Evolutionary conservation across 2,797 vertebrate genomes (phyloP).

Genomic region (Xerus rutilus): DNA sequence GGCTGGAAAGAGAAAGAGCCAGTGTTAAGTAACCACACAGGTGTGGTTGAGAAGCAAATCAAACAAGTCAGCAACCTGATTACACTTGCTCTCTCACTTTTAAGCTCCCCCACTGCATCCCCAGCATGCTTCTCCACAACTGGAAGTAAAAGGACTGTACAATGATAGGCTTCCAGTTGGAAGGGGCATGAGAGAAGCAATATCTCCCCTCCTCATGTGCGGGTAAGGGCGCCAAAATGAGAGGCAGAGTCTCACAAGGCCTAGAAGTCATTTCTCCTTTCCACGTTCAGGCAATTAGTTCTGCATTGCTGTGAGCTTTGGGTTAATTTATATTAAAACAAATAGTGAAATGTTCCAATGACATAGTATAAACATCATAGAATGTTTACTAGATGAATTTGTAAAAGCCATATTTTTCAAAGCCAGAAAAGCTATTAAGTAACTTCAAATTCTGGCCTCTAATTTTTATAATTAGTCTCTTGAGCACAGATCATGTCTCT

Average conservation of each 20-base stretch:
- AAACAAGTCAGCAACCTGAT: neutral
- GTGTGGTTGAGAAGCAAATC: neutral
- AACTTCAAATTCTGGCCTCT: slow-evolving; percentile 65
- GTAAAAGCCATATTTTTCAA: slow-evolving; percentile 13
- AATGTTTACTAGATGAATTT: slow-evolving; percentile 22
- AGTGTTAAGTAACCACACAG: neutral
- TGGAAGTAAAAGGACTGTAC: neutral
- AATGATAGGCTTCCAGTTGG: neutral
- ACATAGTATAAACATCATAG: neutral
- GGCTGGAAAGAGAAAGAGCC: neutral
- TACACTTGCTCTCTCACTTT: neutral
- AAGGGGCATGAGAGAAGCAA: neutral
- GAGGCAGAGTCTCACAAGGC: neutral
- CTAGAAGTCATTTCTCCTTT: neutral
- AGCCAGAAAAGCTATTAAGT: neutral
- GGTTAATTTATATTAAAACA: slow-evolving; percentile 52
- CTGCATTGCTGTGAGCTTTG: neutral
- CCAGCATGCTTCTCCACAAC: accelerated
- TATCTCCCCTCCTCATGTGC: neutral
- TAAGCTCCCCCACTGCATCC: accelerated
- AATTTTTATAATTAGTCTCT: slow-evolving; percentile 33
- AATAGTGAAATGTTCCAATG: neutral
- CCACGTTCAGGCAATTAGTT: slow-evolving; percentile 5
- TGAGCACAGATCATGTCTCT: neutral
- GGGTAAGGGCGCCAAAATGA: neutral